A percentile compares a stretch with the other conserved stretches of the same genome.
These are phyloP conservation scores for Epinotia demarniana DNA, from an alignment of 2,888 invertebrate genomes.

Conservation along the genomic window DNA sequence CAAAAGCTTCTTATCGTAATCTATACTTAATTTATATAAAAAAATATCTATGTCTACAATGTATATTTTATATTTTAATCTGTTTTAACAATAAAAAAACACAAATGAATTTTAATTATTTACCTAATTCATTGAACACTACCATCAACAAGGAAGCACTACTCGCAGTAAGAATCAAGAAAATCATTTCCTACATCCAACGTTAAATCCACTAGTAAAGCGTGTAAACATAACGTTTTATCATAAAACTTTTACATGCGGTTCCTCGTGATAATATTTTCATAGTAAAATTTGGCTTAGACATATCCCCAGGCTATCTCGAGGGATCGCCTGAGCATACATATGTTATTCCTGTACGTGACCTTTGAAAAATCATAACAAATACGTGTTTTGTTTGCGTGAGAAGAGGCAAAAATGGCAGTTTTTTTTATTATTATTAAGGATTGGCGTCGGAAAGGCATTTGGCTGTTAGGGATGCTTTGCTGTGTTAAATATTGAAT, in stretches of 20 bases:
- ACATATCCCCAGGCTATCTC: conserved; percentile 60
- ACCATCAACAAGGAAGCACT: no score
- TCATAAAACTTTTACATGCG: conserved; percentile 45
- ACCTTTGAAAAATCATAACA: conserved; percentile 52
- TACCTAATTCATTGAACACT: no score
- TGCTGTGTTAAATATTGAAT: conserved; percentile 37
- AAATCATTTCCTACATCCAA: background rate
- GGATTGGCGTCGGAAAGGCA: conserved; percentile 31
- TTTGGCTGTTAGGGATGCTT: conserved; percentile 33
- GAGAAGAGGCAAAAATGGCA: conserved; percentile 38
- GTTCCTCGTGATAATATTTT: conserved; percentile 60
- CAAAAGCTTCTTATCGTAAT: no score
- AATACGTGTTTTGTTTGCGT: conserved; percentile 39
- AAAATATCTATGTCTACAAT: no score
- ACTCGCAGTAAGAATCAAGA: background rate
- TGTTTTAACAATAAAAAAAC: no score
- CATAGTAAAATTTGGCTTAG: conserved; percentile 65
- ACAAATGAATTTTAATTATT: no score
- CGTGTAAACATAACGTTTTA: conserved; percentile 40
- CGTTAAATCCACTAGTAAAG: conserved; percentile 6
- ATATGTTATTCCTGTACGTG: conserved; percentile 56
- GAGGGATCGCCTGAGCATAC: conserved; percentile 58
- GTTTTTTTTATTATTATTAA: conserved; percentile 40
- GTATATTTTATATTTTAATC: no score
- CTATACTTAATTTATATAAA: no score